A percentile compares a stretch with the other conserved stretches of the same genome.
phyloP scores from a whole-genome alignment of 23 tunicate genomes.

The Halocynthia aurantium region DNA sequence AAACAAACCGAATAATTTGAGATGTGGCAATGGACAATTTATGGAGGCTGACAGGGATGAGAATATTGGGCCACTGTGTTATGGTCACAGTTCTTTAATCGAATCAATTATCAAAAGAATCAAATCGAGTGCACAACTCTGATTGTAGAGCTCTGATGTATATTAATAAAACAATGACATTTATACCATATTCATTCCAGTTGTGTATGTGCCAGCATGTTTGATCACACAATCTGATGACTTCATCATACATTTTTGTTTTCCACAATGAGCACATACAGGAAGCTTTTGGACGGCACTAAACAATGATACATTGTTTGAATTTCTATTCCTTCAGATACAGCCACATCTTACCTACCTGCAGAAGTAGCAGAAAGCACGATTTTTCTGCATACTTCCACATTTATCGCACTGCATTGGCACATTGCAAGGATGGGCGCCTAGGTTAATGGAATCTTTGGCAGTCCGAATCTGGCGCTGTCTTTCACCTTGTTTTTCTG shows the following conservation, averaged over 20 bases:
- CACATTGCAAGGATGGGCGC: constrained; percentile 65
- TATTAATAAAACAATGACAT: no score
- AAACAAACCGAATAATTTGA: no score
- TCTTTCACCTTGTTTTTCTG: constrained; percentile 92
- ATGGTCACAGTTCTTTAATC: no score
- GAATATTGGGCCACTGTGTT: no score
- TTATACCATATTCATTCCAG: constrained; percentile 30
- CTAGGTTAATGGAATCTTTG: constrained; percentile 36
- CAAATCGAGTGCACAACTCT: no score
- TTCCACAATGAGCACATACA: constrained; percentile 90
- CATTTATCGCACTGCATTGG: constrained; percentile 94
- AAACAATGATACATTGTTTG: not conserved
- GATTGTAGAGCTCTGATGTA: no score
- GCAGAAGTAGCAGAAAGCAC: constrained; percentile 93
- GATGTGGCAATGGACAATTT: no score
- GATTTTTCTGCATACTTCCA: constrained; percentile 55
- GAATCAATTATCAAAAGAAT: no score
- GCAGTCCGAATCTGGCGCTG: constrained; percentile 68
- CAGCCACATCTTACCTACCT: not conserved
- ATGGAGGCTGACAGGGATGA: no score
- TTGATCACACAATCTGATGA: constrained; percentile 75
- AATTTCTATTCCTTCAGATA: not conserved
- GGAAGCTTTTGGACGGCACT: constrained; percentile 73
- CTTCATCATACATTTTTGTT: constrained; percentile 88
- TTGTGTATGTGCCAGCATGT: constrained; percentile 58